Percentiles rank a stretch among this genome's conserved stretches.
Conservation (phyloP, 2,888 invertebrate genomes). For the Encarsia formosa region DNA sequence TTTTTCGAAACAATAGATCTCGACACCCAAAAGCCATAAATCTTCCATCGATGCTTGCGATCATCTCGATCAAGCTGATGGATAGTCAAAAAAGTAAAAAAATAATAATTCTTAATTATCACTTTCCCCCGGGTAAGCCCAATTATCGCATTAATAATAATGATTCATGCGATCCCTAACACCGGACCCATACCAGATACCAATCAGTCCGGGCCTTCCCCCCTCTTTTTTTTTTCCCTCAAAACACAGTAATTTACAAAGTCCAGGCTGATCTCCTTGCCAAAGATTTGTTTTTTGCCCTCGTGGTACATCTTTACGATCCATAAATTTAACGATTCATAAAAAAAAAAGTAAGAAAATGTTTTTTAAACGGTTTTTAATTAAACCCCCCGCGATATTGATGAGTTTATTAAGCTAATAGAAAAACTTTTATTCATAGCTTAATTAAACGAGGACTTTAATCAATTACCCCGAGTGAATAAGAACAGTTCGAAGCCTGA, state of each 20-base stretch:
- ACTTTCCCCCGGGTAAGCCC: constrained; percentile 21
- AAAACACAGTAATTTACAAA: constrained; percentile 25
- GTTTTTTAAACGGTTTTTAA: too few relatives aligned
- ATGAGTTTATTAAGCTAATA: too few relatives aligned
- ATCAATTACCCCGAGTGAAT: too few relatives aligned
- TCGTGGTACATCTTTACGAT: neutral
- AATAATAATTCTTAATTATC: constrained; percentile 29
- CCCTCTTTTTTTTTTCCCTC: constrained; percentile 13
- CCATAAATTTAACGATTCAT: too few relatives aligned
- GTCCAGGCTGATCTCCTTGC: too few relatives aligned
- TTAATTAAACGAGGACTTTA: too few relatives aligned
- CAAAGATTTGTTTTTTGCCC: constrained; percentile 20
- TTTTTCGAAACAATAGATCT: neutral
- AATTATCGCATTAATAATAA: constrained; percentile 29
- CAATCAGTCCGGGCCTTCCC: constrained; percentile 14
- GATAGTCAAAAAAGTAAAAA: constrained; percentile 26
- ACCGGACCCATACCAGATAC: constrained; percentile 23
- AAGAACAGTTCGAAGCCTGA: too few relatives aligned
- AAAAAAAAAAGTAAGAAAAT: too few relatives aligned
- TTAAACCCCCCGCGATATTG: too few relatives aligned
- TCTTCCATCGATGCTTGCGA: neutral
- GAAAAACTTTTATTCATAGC: too few relatives aligned
- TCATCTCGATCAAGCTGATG: constrained; percentile 10
- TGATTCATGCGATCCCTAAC: constrained; percentile 26
- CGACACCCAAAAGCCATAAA: constrained; percentile 17